phyloP scores from a whole-genome alignment of 2,888 invertebrate genomes.

The Latrodectus elegans region DNA sequence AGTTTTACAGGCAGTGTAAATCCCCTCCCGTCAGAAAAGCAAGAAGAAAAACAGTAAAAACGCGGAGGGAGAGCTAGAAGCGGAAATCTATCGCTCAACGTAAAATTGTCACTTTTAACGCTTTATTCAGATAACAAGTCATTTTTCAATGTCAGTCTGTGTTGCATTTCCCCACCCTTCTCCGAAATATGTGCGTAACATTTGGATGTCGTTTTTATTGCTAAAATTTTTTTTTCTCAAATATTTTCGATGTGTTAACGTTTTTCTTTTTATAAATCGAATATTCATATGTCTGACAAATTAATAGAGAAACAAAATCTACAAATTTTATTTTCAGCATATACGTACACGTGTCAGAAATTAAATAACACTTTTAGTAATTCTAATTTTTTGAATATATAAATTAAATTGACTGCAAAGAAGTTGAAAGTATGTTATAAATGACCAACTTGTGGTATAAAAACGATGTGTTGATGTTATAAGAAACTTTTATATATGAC shows the following conservation, averaged over 20 bases:
- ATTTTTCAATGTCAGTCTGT: constrained; percentile 55
- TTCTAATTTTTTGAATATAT: no score
- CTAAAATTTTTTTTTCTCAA: not conserved
- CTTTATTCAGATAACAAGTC: constrained; percentile 22
- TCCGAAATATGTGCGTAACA: not conserved
- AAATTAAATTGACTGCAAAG: no score
- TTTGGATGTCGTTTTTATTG: not conserved
- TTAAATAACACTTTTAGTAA: no score
- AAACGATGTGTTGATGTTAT: no score
- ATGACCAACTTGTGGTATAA: no score
- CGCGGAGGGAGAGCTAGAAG: constrained; percentile 17
- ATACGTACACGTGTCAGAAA: no score
- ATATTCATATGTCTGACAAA: no score
- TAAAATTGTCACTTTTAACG: constrained; percentile 61
- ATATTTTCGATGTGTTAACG: not conserved
- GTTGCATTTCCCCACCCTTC: constrained; percentile 14
- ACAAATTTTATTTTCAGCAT: no score
- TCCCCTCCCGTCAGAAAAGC: not conserved
- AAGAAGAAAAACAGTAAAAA: not conserved
- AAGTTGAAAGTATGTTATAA: no score
- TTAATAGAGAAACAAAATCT: no score
- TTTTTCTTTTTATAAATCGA: not conserved
- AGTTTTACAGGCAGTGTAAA: not conserved
- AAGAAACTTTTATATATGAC: no score
- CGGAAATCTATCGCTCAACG: constrained; percentile 64